Conservation (phyloP, 2,113 vertebrate genomes). For the Lota lota region DNA sequence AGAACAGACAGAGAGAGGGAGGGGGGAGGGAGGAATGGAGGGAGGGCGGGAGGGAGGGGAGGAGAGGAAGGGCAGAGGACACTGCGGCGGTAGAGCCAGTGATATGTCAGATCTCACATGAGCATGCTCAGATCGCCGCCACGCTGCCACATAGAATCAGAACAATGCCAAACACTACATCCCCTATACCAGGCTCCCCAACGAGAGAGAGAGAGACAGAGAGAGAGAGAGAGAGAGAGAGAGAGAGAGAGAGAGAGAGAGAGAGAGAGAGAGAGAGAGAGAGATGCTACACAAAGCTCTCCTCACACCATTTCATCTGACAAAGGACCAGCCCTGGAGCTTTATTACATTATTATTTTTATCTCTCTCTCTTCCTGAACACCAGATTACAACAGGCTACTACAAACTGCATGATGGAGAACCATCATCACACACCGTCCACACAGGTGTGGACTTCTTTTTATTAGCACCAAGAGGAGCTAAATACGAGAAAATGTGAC, state of each 20-base stretch:
- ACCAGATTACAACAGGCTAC: slow-evolving; percentile 5
- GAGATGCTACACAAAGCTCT: neutral
- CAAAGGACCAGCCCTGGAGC: slow-evolving; percentile 1
- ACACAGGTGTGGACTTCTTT: no score
- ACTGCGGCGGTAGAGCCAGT: slow-evolving; percentile 52
- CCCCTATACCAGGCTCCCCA: no score
- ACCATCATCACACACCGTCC: no score
- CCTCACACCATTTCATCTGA: neutral
- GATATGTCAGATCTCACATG: slow-evolving; percentile 60
- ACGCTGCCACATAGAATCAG: slow-evolving; percentile 17
- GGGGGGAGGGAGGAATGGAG: slow-evolving; percentile 31
- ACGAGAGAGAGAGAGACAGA: neutral
- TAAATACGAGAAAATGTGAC: no score
- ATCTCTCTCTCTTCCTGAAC: no score
- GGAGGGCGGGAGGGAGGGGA: slow-evolving; percentile 1
- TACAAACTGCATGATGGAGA: neutral
- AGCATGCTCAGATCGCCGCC: slow-evolving; percentile 14
- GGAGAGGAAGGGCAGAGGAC: slow-evolving; percentile 48
- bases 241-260: neutral
- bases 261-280: no score
- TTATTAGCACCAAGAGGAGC: no score
- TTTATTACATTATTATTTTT: neutral
- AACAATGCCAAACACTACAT: slow-evolving; percentile 9
- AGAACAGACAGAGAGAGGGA: neutral
- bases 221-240: neutral